phyloP scores from a whole-genome alignment of 2,797 vertebrate species.

The Lacerta agilis region DNA sequence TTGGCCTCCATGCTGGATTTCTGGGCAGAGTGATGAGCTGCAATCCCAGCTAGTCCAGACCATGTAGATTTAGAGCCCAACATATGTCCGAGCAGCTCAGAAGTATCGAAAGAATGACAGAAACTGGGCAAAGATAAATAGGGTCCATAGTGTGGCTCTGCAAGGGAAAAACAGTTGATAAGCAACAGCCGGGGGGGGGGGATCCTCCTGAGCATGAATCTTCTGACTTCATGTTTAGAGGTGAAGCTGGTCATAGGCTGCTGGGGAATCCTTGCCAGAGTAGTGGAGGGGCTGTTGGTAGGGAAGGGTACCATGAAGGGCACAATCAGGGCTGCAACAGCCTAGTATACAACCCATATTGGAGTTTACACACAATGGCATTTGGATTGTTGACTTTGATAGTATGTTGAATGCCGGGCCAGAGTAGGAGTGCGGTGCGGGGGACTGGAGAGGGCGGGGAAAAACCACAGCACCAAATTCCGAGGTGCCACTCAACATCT shows the following conservation, averaged over 20 bases:
- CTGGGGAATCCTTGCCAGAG: neutral
- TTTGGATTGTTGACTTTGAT: neutral
- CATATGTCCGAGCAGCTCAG: neutral
- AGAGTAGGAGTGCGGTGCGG: no score
- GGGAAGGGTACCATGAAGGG: neutral
- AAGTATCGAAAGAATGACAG: neutral
- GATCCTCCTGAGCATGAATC: neutral
- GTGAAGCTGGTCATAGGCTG: neutral
- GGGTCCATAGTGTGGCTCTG: neutral
- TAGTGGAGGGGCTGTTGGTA: accelerated
- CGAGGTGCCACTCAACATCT: neutral
- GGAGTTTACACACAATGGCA: neutral
- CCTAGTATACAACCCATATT: accelerated
- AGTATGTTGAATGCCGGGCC: neutral
- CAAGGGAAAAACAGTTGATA: neutral
- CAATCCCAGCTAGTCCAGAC: neutral
- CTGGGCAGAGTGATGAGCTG: no score
- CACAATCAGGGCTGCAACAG: accelerated
- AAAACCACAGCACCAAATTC: neutral
- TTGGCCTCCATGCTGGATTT: neutral
- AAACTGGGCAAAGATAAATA: neutral
- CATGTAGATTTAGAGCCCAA: neutral
- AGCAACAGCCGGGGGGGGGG: neutral
- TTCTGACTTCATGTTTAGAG: neutral
- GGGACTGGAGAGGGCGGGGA: neutral